Base-by-base conservation (phyloP, 2,888 invertebrate species). In the Eupithecia exiguata region DNA sequence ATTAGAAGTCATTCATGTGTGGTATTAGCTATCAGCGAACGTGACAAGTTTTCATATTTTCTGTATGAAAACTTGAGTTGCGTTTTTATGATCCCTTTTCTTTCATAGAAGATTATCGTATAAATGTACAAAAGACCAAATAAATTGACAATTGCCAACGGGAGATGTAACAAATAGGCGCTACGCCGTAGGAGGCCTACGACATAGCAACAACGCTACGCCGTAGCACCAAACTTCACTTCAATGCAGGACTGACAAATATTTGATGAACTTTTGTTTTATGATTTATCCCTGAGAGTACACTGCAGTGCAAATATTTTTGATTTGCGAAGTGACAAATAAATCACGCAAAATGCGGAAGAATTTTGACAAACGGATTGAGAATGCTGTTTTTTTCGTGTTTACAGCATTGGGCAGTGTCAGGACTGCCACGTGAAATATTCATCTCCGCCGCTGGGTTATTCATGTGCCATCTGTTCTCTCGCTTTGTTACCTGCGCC, bases 381-480 rank as follows among this genome's bases (percentile, higher is more conserved):
- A 58, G 58, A 25, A 58, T 53, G n/a, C 53, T 58, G 58, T 10
- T 58, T 58, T 58, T 58, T 58, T 58, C 58, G 21, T 58, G 25
- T 58, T 58, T 58, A 58, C 58, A 58, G 25, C 14, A 58, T 58
- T 58, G 58, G 58, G 58, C 58, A 58, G 58, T 58, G 58, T 58
- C 25, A 58, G 63, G 63, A n/a, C n/a, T 36, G 63, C n/a, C n/a
- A 21, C 36, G 78, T 88, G 83, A 88, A 90, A 90, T 89, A 90
- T 90, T 89, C 88, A 89, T 79, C 77, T 78, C 74, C 79, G 72
- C 75, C 75, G 71, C 82, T 89, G 84, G 84, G 83, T 89, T 89
- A 90, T 90, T 89, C 89, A 89, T 87, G 83, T 72, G 80, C 82
- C 86, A 85, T 87, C 86, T 86, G 87, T 89, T 87, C 85, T 86